Evolutionary conservation across 2,888 invertebrate genomes (phyloP).

Genomic region (Platynereis dumerilii): DNA sequence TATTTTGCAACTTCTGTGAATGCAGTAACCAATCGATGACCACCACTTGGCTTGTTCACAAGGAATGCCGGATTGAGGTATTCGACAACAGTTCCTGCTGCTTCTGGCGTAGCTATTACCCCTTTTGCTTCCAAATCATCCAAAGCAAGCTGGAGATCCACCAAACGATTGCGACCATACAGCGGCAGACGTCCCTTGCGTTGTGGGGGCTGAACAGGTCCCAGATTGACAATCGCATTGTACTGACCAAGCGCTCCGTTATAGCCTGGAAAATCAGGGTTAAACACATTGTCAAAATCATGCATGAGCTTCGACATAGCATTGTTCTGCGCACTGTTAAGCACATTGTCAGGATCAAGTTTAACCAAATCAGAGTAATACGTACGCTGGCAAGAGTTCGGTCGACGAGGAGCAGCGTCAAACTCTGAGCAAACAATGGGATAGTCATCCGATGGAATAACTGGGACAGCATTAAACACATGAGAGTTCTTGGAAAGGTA

Average conservation of each 20-base stretch:
- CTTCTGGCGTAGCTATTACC: slow-evolving; percentile 20
- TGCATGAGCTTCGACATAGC: neutral
- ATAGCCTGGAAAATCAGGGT: slow-evolving; percentile 1
- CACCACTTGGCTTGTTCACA: slow-evolving; percentile 1
- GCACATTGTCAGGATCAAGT: slow-evolving; percentile 29
- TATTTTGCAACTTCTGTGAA: neutral
- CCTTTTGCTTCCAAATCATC: slow-evolving; percentile 20
- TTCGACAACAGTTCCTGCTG: slow-evolving; percentile 16
- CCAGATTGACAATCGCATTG: slow-evolving; percentile 14
- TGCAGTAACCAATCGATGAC: neutral
- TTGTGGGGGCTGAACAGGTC: slow-evolving; percentile 22
- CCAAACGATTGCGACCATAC: slow-evolving; percentile 21
- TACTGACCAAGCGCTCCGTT: slow-evolving; percentile 1
- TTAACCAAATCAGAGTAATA: slow-evolving; percentile 14
- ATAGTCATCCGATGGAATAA: too few species aligned
- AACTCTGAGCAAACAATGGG: too few species aligned
- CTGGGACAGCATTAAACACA: too few species aligned
- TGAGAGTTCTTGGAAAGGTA: too few species aligned
- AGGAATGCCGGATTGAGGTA: slow-evolving; percentile 16
- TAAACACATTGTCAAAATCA: slow-evolving; percentile 15
- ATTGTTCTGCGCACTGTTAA: slow-evolving; percentile 3
- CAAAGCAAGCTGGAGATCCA: slow-evolving; percentile 24
- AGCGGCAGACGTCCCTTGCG: slow-evolving; percentile 27
- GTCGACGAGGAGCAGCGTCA: too few species aligned
- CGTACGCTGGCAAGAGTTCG: too few species aligned